phyloP scores from a whole-genome alignment of 2,797 vertebrate genomes.

The Mycteria americana region DNA sequence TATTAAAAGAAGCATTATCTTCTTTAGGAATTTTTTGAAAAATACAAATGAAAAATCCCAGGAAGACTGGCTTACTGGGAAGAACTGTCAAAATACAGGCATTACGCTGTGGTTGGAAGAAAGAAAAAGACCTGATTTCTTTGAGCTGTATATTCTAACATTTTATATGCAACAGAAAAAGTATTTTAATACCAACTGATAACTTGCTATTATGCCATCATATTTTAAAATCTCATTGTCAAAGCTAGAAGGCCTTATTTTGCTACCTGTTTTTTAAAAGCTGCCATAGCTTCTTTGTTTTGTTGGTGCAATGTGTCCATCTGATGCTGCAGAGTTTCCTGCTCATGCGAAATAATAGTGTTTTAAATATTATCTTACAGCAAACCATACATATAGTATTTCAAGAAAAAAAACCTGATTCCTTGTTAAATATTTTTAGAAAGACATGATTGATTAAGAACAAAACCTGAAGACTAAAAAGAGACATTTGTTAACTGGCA shows the following conservation, averaged over 20 bases:
- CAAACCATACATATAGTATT: neutral
- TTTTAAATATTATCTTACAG: neutral
- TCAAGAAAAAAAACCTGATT: neutral
- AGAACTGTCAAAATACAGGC: neutral
- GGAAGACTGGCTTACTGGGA: neutral
- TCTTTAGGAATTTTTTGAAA: neutral
- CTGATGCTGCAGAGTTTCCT: conserved; percentile 87
- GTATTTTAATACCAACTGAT: neutral
- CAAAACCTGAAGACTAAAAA: neutral
- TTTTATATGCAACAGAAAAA: neutral
- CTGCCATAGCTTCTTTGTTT: conserved; percentile 79
- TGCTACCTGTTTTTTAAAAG: conserved; percentile 87
- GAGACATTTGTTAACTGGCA: neutral
- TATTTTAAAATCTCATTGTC: neutral
- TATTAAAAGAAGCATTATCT: neutral
- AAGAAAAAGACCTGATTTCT: neutral
- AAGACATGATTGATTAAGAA: neutral
- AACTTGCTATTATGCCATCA: neutral
- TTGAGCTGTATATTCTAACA: neutral
- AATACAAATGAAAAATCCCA: neutral
- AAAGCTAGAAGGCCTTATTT: neutral
- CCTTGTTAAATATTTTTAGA: neutral
- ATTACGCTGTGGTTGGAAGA: neutral
- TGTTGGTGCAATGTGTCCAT: conserved; percentile 76
- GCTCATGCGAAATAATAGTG: neutral